A percentile compares a stretch with the other conserved stretches of the same genome.
Evolutionary conservation across 2,113 vertebrate species (phyloP).

Genomic region (Turnix velox): DNA sequence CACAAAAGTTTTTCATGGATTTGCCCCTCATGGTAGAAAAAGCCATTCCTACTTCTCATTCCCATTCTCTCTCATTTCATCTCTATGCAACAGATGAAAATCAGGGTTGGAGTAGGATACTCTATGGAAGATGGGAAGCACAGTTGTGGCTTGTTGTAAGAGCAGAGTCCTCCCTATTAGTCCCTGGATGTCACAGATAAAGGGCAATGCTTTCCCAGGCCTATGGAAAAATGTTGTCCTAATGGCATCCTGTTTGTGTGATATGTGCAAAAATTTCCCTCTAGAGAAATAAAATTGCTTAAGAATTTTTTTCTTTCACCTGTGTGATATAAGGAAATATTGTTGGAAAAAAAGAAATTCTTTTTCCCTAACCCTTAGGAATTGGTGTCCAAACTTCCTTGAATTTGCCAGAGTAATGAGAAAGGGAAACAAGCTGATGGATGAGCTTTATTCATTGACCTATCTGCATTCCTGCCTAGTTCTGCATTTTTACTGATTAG

Average conservation of each 20-base stretch:
- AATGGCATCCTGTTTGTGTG: background rate
- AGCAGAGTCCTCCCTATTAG: background rate
- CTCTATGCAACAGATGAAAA: background rate
- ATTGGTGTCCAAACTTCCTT: background rate
- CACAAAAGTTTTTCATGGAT: background rate
- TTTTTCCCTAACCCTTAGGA: background rate
- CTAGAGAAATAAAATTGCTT: background rate
- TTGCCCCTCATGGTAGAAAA: background rate
- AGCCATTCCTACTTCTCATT: background rate
- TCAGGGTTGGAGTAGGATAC: background rate
- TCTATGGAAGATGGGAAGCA: background rate
- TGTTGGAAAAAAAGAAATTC: background rate
- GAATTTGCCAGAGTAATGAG: background rate
- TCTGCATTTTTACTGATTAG: background rate
- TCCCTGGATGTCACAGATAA: background rate
- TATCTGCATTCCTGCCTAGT: conserved; percentile 19
- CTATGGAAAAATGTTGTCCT: background rate
- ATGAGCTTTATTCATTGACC: conserved; percentile 18
- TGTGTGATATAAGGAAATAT: background rate
- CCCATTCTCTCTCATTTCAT: background rate
- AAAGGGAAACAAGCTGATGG: conserved; percentile 25
- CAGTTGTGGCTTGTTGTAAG: background rate
- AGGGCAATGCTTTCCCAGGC: background rate
- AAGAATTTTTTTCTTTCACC: background rate
- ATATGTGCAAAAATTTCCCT: background rate